These are phyloP conservation scores for Epizoanthus stellaris DNA, from an alignment of 92 coral and sea anemone species.

Conservation along the genomic window DNA sequence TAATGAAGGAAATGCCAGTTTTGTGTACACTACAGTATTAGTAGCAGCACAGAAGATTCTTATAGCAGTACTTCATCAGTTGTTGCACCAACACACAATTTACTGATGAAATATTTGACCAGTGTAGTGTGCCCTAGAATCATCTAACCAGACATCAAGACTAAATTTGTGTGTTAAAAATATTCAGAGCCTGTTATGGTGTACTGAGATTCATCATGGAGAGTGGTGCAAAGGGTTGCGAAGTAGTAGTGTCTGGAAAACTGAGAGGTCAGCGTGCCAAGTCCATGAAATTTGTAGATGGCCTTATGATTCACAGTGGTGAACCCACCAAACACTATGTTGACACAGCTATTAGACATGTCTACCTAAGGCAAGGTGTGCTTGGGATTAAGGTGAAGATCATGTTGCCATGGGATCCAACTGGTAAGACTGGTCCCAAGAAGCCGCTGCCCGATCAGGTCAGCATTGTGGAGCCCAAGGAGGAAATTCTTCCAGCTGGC, in stretches of 20 bases:
- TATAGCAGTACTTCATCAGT: too few relatives aligned
- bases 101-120: too few relatives aligned
- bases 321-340: conserved; percentile 97
- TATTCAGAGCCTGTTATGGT: conserved; percentile 96
- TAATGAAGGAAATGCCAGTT: too few relatives aligned
- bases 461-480: conserved; percentile 98
- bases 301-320: conserved; percentile 98
- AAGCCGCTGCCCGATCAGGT: conserved; percentile 99
- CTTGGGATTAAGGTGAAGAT: conserved; percentile 98
- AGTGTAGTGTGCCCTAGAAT: too few relatives aligned
- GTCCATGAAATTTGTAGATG: conserved; percentile 99
- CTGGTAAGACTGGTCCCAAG: conserved; percentile 99
- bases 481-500: conserved; percentile 84
- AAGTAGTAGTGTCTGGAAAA: conserved; percentile 98
- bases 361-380: conserved; percentile 98
- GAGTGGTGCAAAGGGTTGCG: conserved; percentile 99
- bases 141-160: background rate
- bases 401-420: conserved; percentile 99
- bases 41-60: too few relatives aligned
- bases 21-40: too few relatives aligned
- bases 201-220: conserved; percentile 98
- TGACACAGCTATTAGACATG: conserved; percentile 96
- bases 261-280: conserved; percentile 99
- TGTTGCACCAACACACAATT: too few relatives aligned
- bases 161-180: background rate